Evolutionary conservation across 2,113 vertebrate species (phyloP).

Genomic region (Malaclemys terrapin): DNA sequence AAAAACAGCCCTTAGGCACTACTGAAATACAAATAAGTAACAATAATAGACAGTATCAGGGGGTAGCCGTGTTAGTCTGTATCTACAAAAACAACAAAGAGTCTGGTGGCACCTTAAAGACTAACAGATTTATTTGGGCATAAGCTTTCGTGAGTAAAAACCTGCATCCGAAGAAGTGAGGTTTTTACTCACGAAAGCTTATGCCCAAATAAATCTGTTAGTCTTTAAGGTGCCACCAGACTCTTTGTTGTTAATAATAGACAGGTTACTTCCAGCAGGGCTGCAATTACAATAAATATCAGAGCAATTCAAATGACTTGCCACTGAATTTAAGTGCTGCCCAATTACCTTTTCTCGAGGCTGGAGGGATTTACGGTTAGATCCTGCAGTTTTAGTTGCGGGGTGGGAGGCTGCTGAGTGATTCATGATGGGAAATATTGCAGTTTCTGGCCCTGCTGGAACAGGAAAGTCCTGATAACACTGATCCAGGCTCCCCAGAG

Average conservation of each 20-base stretch:
- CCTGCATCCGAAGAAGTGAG: too few relatives aligned
- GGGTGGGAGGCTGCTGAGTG: not conserved
- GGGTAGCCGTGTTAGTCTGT: too few relatives aligned
- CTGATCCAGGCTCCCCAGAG: fast-evolving
- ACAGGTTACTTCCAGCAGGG: fast-evolving
- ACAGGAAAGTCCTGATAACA: not conserved
- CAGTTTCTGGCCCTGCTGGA: not conserved
- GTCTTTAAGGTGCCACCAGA: too few relatives aligned
- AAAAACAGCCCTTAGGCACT: not conserved
- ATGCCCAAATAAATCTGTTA: too few relatives aligned
- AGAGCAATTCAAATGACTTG: not conserved
- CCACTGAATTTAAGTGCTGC: fast-evolving
- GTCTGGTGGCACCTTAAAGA: too few relatives aligned
- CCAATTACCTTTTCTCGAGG: not conserved
- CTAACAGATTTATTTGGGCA: too few relatives aligned
- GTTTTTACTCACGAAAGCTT: too few relatives aligned
- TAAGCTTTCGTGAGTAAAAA: too few relatives aligned
- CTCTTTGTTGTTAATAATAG: too few relatives aligned
- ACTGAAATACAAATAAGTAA: not conserved
- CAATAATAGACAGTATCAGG: not conserved
- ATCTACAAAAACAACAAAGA: too few relatives aligned
- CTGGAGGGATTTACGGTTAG: not conserved
- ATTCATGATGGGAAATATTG: not conserved
- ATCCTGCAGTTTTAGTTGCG: not conserved
- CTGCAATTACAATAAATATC: constrained; percentile 34